A percentile compares a stretch with the other conserved stretches of the same genome.
Conservation (phyloP, 2,888 invertebrate species). For the Eupeodes latifasciatus region DNA sequence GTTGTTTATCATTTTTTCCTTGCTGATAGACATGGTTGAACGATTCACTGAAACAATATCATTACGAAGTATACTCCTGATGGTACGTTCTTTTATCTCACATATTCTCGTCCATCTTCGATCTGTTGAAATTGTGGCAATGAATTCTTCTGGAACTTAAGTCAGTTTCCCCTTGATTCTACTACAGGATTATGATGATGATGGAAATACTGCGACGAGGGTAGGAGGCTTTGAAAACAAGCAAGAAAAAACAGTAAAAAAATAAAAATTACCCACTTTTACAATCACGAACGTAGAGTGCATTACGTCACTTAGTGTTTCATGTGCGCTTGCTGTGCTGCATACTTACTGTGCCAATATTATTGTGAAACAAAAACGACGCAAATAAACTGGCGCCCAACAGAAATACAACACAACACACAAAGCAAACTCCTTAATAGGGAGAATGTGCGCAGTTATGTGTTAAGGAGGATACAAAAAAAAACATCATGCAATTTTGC, state of each 20-base stretch:
- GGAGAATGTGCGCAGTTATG: conserved; percentile 43
- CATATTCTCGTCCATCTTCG: conserved; percentile 10
- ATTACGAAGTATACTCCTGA: conserved; percentile 37
- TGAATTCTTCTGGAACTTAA: conserved; percentile 13
- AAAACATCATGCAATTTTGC: conserved; percentile 24
- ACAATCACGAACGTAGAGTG: conserved; percentile 53
- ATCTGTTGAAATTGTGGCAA: conserved; percentile 33
- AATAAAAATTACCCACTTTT: conserved; percentile 62
- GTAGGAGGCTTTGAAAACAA: conserved; percentile 18
- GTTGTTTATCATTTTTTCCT: conserved; percentile 16
- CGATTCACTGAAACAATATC: conserved; percentile 14
- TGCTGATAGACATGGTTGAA: conserved; percentile 37
- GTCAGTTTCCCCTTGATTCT: conserved; percentile 60
- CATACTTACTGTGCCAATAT: conserved; percentile 31
- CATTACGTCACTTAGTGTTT: conserved; percentile 69
- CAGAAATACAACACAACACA: conserved; percentile 11
- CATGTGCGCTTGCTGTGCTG: conserved; percentile 14
- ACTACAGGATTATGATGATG: conserved; percentile 4
- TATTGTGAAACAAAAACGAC: conserved; percentile 35
- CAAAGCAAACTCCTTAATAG: conserved; percentile 5
- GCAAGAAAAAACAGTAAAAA: conserved; percentile 39
- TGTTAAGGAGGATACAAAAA: conserved; percentile 26
- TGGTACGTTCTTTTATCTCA: conserved; percentile 44
- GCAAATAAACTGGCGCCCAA: conserved; percentile 53
- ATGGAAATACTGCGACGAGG: background rate